Base-by-base conservation (phyloP, 2,113 vertebrate species). In the Chitala chitala region DNA sequence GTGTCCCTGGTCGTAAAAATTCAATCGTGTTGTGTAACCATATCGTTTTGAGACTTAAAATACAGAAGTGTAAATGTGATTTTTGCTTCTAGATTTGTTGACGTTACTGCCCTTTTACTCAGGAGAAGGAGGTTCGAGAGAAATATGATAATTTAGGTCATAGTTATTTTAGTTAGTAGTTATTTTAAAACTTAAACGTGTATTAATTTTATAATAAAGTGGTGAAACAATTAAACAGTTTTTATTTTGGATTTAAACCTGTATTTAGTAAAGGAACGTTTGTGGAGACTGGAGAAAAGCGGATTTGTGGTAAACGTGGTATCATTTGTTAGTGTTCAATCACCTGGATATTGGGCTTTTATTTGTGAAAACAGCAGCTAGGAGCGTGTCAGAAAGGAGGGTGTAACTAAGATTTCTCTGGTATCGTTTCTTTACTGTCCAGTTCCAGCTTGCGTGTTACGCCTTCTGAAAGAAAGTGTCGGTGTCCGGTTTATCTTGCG, bases 381-480 rank as follows among this genome's bases (percentile, higher is more conserved):
- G 42, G 66, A 53, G 55, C 26, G 53, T 24, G 44, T 15, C 22
- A 51, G 66, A 56, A 40, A 29, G 13, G 55, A 12, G 24, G 24
- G n/a, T n/a, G 71, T 24, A 20, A 50, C 24, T 29, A 54, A 12
- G 59, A 63, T 38, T 54, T n/a, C 29, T 26, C 54, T 2, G 54
- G 55, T 24, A 76, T 82, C 84, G 85, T 79, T 50, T 54, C 80
- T 82, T 72, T 80, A 85, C 82, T 83, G 78, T 64, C 54, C 69
- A 20, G 73, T 82, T 84, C 84, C 86, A 86, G 86, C 84, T 90
- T 82, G 78, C 81, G 86, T 91, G 87, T 91, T 88, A 81, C 58
- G 42, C 71, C 70, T 76, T 66, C 83, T 91, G 84, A 91, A 92
- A 91, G 90, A 92, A 92, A 92, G 90, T 92, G 90, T 91, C 86